These are phyloP conservation scores for Corythornis madagascariensis DNA, from an alignment of 2,113 vertebrate species.

Conservation along the genomic window DNA sequence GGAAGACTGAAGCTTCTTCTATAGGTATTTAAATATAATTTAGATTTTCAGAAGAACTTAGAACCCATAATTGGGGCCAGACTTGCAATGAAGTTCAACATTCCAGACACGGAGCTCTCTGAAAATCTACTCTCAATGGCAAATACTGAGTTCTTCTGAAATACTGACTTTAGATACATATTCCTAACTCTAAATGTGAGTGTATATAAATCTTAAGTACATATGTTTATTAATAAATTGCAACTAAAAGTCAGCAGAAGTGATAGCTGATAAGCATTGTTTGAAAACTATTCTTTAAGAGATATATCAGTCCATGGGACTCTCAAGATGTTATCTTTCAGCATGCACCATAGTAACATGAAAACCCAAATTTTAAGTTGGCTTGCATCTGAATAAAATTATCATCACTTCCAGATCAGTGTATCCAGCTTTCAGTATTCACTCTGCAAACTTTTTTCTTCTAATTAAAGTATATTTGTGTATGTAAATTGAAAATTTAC, in stretches of 20 bases:
- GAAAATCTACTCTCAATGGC: neutral
- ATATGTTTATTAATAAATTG: neutral
- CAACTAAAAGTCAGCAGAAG: neutral
- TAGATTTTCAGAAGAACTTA: slow-evolving; percentile 45
- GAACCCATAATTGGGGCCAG: slow-evolving; percentile 9
- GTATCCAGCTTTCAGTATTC: neutral
- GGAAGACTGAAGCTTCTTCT: slow-evolving; percentile 2
- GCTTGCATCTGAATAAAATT: slow-evolving; percentile 3
- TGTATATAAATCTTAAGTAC: neutral
- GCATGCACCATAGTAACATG: neutral
- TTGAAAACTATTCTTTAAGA: neutral
- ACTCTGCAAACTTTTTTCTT: slow-evolving; percentile 34
- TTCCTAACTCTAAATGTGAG: neutral
- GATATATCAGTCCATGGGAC: neutral
- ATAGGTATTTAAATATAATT: slow-evolving; percentile 21
- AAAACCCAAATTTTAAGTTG: neutral
- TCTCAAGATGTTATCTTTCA: neutral
- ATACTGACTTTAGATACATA: neutral
- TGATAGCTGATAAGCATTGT: neutral
- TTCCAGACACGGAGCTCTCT: slow-evolving; percentile 21
- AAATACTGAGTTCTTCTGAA: neutral
- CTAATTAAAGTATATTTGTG: slow-evolving; percentile 7
- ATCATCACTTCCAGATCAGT: neutral
- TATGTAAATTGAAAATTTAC: slow-evolving; percentile 21
- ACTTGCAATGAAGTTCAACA: slow-evolving; percentile 17